These are phyloP conservation scores for Dilophus febrilis DNA, from an alignment of 2,888 invertebrate species.

Conservation along the genomic window DNA sequence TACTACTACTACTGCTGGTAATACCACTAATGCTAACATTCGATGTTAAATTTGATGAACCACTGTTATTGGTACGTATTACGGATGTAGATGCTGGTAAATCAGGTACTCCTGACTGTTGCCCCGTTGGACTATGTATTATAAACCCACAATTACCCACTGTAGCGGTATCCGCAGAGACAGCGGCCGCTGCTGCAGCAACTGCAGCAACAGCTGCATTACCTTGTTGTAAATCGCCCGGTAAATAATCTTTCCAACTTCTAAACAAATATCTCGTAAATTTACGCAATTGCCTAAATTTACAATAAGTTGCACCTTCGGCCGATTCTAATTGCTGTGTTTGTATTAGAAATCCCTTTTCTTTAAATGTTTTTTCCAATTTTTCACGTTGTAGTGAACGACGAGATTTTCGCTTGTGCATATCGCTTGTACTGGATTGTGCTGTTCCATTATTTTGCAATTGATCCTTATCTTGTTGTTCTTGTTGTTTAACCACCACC, in stretches of 20 bases:
- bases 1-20: too few relatives aligned
- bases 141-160: too few relatives aligned
- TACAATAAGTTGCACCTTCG: slow-evolving; percentile 86
- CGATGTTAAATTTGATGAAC: too few relatives aligned
- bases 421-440: slow-evolving; percentile 11
- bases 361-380: slow-evolving; percentile 80
- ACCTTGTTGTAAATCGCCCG: slow-evolving; percentile 44
- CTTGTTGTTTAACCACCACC: not conserved
- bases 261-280: slow-evolving; percentile 81
- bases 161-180: too few relatives aligned
- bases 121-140: too few relatives aligned
- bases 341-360: slow-evolving; percentile 83
- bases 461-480: too few relatives aligned
- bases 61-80: too few relatives aligned
- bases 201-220: slow-evolving; percentile 14
- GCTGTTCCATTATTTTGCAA: too few relatives aligned
- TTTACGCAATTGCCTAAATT: slow-evolving; percentile 76
- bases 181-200: too few relatives aligned
- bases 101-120: too few relatives aligned
- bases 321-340: slow-evolving; percentile 85
- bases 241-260: slow-evolving; percentile 86
- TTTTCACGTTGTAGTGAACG: slow-evolving; percentile 76
- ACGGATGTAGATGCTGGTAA: too few relatives aligned
- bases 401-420: slow-evolving; percentile 55
- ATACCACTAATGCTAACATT: too few relatives aligned